Percentiles rank a stretch among this genome's conserved stretches.
Conservation (phyloP, 2,113 vertebrate species). For the Suncus etruscus region DNA sequence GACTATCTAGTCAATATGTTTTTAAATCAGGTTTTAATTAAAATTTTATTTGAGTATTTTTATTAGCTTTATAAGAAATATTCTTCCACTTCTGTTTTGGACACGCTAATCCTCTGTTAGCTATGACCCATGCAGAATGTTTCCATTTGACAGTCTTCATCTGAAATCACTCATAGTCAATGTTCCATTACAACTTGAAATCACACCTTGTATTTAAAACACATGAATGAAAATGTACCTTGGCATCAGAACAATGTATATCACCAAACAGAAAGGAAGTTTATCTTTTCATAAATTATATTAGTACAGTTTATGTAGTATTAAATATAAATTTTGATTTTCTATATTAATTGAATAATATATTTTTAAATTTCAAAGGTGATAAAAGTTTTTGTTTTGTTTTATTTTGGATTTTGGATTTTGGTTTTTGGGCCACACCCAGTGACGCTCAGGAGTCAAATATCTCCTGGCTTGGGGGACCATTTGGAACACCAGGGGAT, state of each 20-base stretch:
- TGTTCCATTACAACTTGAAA: conserved; percentile 55
- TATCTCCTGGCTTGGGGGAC: too few relatives aligned
- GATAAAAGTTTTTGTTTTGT: too few relatives aligned
- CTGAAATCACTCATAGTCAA: conserved; percentile 33
- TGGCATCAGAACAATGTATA: conserved; percentile 44
- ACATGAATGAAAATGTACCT: conserved; percentile 24
- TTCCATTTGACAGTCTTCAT: conserved; percentile 35
- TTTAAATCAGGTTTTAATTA: conserved; percentile 49
- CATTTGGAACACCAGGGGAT: too few relatives aligned
- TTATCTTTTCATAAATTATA: conserved; percentile 26
- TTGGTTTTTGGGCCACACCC: too few relatives aligned
- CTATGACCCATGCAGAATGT: conserved; percentile 6
- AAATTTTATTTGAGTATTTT: conserved; percentile 35
- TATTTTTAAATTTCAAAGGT: too few relatives aligned
- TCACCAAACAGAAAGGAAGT: conserved; percentile 19
- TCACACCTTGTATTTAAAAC: conserved; percentile 53
- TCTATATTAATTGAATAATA: too few relatives aligned
- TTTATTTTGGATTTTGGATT: too few relatives aligned
- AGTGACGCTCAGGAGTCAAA: too few relatives aligned
- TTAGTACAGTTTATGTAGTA: conserved; percentile 6
- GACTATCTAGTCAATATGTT: conserved; percentile 4
- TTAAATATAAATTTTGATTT: background rate
- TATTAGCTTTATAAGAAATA: conserved; percentile 10
- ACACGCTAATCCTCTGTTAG: conserved; percentile 36
- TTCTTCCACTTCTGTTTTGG: background rate